Conservation (phyloP, 2,888 invertebrate species). For the Eupithecia inturbata region DNA sequence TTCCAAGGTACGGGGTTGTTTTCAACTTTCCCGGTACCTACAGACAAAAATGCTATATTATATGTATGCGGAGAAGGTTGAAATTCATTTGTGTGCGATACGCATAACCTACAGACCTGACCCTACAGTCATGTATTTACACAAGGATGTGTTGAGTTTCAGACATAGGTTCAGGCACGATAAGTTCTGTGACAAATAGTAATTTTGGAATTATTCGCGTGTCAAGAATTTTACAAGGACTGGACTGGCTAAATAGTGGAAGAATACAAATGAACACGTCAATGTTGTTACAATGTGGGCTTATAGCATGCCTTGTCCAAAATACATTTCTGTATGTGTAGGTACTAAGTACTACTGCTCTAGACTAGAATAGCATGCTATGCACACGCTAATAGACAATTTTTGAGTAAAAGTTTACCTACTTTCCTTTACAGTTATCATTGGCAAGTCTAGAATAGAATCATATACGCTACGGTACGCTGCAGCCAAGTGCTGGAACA, state of each 20-base stretch:
- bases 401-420: background rate
- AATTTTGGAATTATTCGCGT: conserved; percentile 28
- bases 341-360: background rate
- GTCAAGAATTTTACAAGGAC: conserved; percentile 28
- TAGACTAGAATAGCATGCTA: background rate
- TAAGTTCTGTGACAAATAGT: conserved; percentile 35
- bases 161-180: conserved; percentile 21
- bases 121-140: conserved; percentile 24
- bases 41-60: background rate
- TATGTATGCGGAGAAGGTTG: background rate
- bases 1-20: background rate
- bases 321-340: background rate
- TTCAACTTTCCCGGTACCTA: background rate
- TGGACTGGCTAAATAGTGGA: conserved; percentile 28
- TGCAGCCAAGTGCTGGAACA: too few relatives aligned
- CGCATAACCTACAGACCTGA: conserved; percentile 18
- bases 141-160: conserved; percentile 18
- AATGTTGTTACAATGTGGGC: conserved; percentile 8
- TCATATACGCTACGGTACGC: too few relatives aligned
- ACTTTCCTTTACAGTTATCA: background rate
- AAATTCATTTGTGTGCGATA: conserved; percentile 3
- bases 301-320: conserved; percentile 21
- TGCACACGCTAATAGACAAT: background rate
- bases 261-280: conserved; percentile 23
- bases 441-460: background rate